Evolutionary conservation across 64 coral and sea anemone genomes (phyloP), one percentile per base, ranked within the genome.

Genomic region (Stichodactyla mertensii): DNA sequence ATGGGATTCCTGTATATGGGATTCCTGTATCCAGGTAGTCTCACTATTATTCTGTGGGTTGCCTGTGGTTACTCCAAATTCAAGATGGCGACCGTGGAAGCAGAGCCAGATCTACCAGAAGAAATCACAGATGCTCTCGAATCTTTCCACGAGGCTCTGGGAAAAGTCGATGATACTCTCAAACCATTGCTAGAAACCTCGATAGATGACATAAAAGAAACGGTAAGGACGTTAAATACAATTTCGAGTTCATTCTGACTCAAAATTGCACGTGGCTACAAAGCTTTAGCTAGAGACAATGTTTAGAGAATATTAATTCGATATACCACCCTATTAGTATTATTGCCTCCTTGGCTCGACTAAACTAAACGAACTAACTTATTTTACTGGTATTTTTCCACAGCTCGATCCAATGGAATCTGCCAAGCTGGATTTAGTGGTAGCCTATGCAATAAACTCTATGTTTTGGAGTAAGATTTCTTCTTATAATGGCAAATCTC

Each of bases 401-500:
- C 27, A 99, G 97, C 64, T 99, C 62, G 83, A 92, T 27, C 86
- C 90, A 14, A 16, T 99, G 14, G 90, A 99, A 54, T 90, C 86
- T 82, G 97, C 97, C 45, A 99, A 99, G 62, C 83, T 95, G 77
- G 91, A 99, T 70, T 86, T 99, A 22, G 90, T 99, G 55, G 86
- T 95, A 19, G 93, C 93, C 51, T 99, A 99, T 91, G 81, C 97
- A 16, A 88, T 99, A 10, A 99, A 99, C 61, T 94, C 93, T 31
- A 94, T 99, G 92, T 99, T 99, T 66, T 99, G 97, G 97, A 98
- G 96, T 98, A 92, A 98, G 96, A 92, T 27, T 15, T 23, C 74
- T 70, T 70, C 3, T 2, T 45, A 45, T 45, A 45, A 45, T 45
- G 3, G 1, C 36, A 45, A 45, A 45, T 45, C 36, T 45, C 3